Conservation (phyloP, 2,113 vertebrate species). For the Callorhinus ursinus region DNA sequence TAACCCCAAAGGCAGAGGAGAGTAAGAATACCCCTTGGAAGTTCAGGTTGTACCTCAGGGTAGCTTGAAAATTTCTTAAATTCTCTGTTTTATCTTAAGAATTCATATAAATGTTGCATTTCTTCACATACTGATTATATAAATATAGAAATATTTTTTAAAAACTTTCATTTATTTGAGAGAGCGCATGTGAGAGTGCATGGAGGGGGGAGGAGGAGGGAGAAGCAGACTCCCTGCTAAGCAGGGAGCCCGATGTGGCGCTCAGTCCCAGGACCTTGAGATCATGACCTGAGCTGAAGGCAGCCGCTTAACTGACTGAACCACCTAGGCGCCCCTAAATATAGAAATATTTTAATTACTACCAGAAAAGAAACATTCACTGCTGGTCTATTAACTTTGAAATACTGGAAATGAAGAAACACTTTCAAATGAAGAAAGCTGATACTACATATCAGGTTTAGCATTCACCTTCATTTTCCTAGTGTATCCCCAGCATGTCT, state of each 20-base stretch:
- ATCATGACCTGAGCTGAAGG: not conserved
- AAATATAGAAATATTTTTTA: slow-evolving; percentile 3
- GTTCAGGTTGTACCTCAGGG: not conserved
- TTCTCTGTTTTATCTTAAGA: slow-evolving; percentile 41
- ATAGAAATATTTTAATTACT: slow-evolving; percentile 29
- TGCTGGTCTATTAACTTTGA: not conserved
- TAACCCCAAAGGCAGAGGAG: not conserved
- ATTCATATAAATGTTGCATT: slow-evolving; percentile 37
- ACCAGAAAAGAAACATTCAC: not conserved
- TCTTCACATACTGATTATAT: not conserved
- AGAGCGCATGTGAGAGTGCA: not conserved
- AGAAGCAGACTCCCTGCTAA: not conserved
- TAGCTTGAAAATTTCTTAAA: slow-evolving; percentile 40
- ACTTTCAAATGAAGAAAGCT: not conserved
- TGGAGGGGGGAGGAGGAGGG: not conserved
- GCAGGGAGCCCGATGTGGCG: not conserved
- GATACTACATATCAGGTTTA: not conserved
- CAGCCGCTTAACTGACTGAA: not conserved
- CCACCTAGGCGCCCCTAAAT: not conserved
- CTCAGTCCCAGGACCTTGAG: not conserved
- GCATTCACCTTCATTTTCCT: not conserved
- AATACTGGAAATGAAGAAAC: not conserved
- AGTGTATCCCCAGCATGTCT: not conserved
- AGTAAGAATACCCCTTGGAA: not conserved
- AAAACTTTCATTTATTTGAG: not conserved